Base-by-base conservation (phyloP, 2,888 invertebrate genomes). In the Hartigia nigra region DNA sequence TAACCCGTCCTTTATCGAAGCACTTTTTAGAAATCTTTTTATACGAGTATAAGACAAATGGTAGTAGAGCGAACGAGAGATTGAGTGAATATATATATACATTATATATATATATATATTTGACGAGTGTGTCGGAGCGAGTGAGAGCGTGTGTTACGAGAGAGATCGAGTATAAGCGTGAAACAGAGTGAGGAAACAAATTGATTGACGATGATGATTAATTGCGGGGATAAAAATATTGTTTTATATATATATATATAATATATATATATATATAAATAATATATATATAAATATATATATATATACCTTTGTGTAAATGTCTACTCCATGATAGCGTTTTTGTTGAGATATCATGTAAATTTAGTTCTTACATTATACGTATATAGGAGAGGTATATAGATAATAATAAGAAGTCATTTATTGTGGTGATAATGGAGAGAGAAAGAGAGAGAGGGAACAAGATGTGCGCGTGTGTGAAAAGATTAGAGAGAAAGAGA, bases 341-440 rank as follows among this genome's bases (percentile, higher is more conserved):
- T 89, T 91, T 88, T 90, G 89, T 91, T 90, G 88, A 91, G 85
- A 91, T 90, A 90, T 90, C 90, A 90, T 90, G 91, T 90, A 91
- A 89, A 91, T 90, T 90, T 88, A 90, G 87, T 87, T 86, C 85
- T 82, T 88, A 87, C 83, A 86, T 86, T 81, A 84, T 82, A 69
- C 82, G 79, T 85, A 86, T 82, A 83, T 79, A 84, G 82, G 82
- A 84, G 83, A 83, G 83, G 83, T 83, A 82, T 69, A 81, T 81
- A 77, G 39, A 76, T 12, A 74, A 69, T 76, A 39, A 76, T 3
- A 35, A 76, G n/a, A 36, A 34, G 72, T 72, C 72, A 32, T 34
- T 34, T 72, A 72, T 34, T 31, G 23, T 23, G 31, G 72, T 32
- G 75, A 75, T 31, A 37, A 36, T 35, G 35, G 74, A 74, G 14